Base-by-base conservation (phyloP, 2,888 invertebrate species). In the Encarsia formosa region DNA sequence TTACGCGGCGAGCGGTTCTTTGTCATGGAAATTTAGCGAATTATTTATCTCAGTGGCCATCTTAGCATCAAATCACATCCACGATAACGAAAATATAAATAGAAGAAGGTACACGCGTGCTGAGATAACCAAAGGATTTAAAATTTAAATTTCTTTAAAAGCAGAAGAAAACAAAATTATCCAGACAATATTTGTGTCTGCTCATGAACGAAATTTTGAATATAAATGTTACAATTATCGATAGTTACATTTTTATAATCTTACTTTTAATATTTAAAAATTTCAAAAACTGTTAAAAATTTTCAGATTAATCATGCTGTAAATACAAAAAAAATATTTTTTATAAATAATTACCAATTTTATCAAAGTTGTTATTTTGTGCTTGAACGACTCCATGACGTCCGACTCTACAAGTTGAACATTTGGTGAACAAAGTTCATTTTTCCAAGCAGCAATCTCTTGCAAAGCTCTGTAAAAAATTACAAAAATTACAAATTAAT, bases 11-110 rank as follows among this genome's bases (percentile, higher is more conserved):
- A 41, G 11, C 11, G 20, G 29, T 22, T 18, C 38, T 59, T 63
- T 62, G 58, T 60, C 54, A 61, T 61, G 56, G 59, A 60, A 63
- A 63, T 63, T 42, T 34, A 41, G 41, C 24, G 20, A 39, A 35
- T 53, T 46, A 47, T 57, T 54, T 53, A 58, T 57, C 54, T 49
- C 34, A 19, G n/a, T 31, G 29, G 42, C 29, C 52, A 53, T 57
- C 54, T 35, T 40, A 26, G 8, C 41, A 41, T 50, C 39, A 34
- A 39, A 39, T 42, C 37, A 24, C 18, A 3, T 37, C 18, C 39
- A 24, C 9, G 9, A 49, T 20, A 11, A 18, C 37, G 22, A 32
- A 38, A 18, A 34, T 41, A 45, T 29, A 23, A 42, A 38, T 35
- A 31, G 32, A 48, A 35, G 29, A 49, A 41, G 31, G 26, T 47